These are phyloP conservation scores for Kuschelorhynchus macadamiae DNA, from an alignment of 2,888 invertebrate species.

Conservation along the genomic window DNA sequence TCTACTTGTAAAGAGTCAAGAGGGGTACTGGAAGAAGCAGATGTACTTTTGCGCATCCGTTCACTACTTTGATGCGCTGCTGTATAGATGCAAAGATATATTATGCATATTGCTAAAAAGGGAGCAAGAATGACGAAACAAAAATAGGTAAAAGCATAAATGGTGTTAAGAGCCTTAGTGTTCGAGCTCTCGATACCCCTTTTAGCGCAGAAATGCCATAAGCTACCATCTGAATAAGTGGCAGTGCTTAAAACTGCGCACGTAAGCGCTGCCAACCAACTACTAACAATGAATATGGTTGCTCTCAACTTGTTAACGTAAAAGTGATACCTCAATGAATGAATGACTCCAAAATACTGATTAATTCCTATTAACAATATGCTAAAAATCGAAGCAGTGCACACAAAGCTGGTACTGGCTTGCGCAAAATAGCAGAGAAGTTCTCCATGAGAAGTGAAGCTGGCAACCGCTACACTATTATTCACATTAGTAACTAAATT, in stretches of 20 bases:
- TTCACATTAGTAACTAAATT: slow-evolving; percentile 6
- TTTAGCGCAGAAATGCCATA: slow-evolving; percentile 68
- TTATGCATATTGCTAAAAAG: slow-evolving; percentile 77
- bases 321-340: slow-evolving; percentile 76
- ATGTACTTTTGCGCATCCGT: slow-evolving; percentile 69
- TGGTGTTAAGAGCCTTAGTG: slow-evolving; percentile 65
- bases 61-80: slow-evolving; percentile 83
- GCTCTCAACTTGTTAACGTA: slow-evolving; percentile 71
- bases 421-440: slow-evolving; percentile 71
- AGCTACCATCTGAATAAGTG: slow-evolving; percentile 67
- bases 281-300: slow-evolving; percentile 68
- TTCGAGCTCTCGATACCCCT: slow-evolving; percentile 47
- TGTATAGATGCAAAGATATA: slow-evolving; percentile 82
- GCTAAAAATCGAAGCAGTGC: slow-evolving; percentile 75
- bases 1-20: slow-evolving; percentile 67
- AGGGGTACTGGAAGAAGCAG: slow-evolving; percentile 71
- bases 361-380: slow-evolving; percentile 76
- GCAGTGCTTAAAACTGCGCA: slow-evolving; percentile 69
- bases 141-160: slow-evolving; percentile 69
- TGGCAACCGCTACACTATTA: neutral
- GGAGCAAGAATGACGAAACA: slow-evolving; percentile 71
- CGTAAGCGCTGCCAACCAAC: slow-evolving; percentile 69
- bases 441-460: slow-evolving; percentile 7
- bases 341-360: slow-evolving; percentile 77
- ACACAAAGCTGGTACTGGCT: slow-evolving; percentile 74